Percentiles rank a stretch among this genome's conserved stretches.
These are phyloP conservation scores for Tiliacea citrago DNA, from an alignment of 2,888 invertebrate species.

Conservation along the genomic window DNA sequence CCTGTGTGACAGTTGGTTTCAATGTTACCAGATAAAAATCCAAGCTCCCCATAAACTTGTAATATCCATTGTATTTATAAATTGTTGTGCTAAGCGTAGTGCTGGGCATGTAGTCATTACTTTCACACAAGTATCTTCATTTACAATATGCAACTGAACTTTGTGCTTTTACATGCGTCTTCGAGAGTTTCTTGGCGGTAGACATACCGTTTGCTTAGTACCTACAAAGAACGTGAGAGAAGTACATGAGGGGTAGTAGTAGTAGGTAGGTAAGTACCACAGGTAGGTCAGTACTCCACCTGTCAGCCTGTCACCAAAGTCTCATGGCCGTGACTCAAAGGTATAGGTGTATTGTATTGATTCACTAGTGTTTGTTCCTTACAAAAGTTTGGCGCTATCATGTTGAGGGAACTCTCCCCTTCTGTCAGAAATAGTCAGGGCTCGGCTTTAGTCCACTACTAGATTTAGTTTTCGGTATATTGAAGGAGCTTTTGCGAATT, in stretches of 20 bases:
- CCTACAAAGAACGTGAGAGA: slow-evolving; percentile 39
- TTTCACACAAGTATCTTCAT: slow-evolving; percentile 29
- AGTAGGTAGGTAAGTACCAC: no score
- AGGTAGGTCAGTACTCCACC: no score
- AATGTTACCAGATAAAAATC: slow-evolving; percentile 21
- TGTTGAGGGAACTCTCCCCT: not conserved
- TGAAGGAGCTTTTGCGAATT: not conserved
- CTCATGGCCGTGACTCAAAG: no score
- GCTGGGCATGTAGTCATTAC: slow-evolving; percentile 21
- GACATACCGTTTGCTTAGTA: slow-evolving; percentile 29
- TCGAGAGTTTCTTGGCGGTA: slow-evolving; percentile 15
- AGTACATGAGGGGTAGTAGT: no score
- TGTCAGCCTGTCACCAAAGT: no score
- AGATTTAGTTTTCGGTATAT: not conserved
- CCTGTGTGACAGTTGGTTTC: not conserved
- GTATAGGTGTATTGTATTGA: no score
- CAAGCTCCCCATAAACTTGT: not conserved
- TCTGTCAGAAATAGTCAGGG: not conserved
- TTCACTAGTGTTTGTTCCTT: no score
- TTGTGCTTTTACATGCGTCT: slow-evolving; percentile 27
- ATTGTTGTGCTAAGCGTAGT: not conserved
- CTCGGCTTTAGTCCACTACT: not conserved
- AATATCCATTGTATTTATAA: slow-evolving; percentile 3
- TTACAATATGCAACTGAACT: slow-evolving; percentile 38
- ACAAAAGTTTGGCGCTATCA: not conserved